These are phyloP conservation scores for Alethe diademata DNA, from an alignment of 2,113 vertebrate genomes.

Conservation along the genomic window DNA sequence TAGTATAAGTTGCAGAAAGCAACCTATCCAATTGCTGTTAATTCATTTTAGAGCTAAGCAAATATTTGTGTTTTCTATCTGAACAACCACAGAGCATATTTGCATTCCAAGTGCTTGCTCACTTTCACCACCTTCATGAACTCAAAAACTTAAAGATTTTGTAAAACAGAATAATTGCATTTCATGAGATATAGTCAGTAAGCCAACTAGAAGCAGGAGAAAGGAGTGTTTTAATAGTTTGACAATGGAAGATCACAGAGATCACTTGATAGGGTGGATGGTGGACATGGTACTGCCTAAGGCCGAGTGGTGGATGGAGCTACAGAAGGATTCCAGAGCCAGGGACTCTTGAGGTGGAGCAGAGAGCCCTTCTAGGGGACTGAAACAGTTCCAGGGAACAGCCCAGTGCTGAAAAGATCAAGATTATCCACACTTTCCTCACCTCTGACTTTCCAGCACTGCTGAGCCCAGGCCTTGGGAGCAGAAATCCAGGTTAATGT, in stretches of 20 bases:
- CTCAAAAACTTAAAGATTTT: not conserved
- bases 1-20: not conserved
- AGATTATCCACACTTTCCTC: not conserved
- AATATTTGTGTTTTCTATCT: constrained; percentile 11
- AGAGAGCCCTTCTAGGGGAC: not conserved
- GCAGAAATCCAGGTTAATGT: not conserved
- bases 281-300: rapidly evolving
- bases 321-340: not conserved
- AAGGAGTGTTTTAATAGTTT: not conserved
- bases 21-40: not conserved
- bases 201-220: not conserved
- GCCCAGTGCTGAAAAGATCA: rapidly evolving
- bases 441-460: not conserved
- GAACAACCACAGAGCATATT: not conserved
- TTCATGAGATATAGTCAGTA: not conserved
- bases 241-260: not conserved
- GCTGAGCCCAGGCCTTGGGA: not conserved
- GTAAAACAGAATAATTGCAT: not conserved
- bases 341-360: not conserved
- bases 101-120: not conserved
- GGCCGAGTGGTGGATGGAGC: not conserved
- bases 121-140: not conserved
- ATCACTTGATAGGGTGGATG: rapidly evolving
- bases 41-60: not conserved
- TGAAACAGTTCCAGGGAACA: not conserved